Percentiles rank a stretch among this genome's conserved stretches.
Evolutionary conservation across 2,113 vertebrate species (phyloP).

Genomic region (Heloderma charlesbogerti): DNA sequence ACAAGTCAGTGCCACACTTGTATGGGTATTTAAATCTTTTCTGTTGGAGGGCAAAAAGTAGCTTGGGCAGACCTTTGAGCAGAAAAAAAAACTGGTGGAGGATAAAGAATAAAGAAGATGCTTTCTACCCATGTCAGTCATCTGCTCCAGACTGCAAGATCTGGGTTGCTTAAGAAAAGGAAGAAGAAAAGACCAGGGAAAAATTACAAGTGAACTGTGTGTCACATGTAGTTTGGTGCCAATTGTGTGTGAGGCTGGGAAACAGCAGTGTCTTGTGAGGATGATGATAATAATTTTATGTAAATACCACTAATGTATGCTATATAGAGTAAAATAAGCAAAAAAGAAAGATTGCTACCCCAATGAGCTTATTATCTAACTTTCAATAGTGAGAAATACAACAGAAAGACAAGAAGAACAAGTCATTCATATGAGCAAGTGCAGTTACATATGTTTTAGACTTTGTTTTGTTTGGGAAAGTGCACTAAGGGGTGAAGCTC

Average conservation of each 20-base stretch:
- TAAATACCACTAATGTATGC: neutral
- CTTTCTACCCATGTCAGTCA: too few species aligned
- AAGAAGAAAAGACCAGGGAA: neutral
- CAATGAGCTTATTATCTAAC: neutral
- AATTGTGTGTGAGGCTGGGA: neutral
- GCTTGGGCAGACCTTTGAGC: too few species aligned
- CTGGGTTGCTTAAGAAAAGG: neutral
- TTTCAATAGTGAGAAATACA: neutral
- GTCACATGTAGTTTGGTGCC: neutral
- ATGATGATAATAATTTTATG: neutral
- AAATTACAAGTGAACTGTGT: too few species aligned
- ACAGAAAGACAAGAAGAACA: neutral
- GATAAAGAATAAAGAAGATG: neutral
- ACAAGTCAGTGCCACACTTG: too few species aligned
- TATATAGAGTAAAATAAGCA: neutral
- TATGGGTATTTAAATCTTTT: too few species aligned
- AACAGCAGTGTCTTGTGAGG: neutral
- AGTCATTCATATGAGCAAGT: too few species aligned
- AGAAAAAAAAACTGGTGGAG: too few species aligned
- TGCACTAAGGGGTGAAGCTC: neutral
- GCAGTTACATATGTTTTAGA: neutral
- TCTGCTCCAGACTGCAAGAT: too few species aligned
- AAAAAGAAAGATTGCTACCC: neutral
- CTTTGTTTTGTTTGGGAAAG: neutral
- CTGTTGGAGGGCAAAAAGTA: too few species aligned